Percentiles rank a stretch among this genome's conserved stretches.
These are phyloP conservation scores for Sciurus carolinensis DNA, from an alignment of 2,797 vertebrate genomes.

Conservation along the genomic window DNA sequence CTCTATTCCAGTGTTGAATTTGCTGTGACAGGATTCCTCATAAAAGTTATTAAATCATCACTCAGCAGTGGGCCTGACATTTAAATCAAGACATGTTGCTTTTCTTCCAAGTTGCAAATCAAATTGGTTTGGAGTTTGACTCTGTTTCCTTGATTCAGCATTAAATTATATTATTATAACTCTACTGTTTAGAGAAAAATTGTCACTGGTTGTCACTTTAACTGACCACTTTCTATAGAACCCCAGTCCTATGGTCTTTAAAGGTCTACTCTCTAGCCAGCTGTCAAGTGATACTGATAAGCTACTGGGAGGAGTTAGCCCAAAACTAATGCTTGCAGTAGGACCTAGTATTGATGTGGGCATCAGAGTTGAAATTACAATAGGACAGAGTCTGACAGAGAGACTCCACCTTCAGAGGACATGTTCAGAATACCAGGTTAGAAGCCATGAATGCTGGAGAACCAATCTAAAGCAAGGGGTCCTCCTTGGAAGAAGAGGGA, in stretches of 20 bases:
- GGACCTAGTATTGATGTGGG: not conserved
- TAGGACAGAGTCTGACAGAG: not conserved
- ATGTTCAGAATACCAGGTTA: constrained; percentile 27
- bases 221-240: not conserved
- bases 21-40: constrained; percentile 70
- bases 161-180: constrained; percentile 41
- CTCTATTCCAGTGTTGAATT: constrained; percentile 65
- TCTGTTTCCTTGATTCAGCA: constrained; percentile 72
- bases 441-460: not conserved
- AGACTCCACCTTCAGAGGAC: not conserved
- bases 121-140: constrained; percentile 73
- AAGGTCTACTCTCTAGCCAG: not conserved
- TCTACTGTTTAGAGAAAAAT: constrained; percentile 44
- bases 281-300: not conserved
- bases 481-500: not conserved
- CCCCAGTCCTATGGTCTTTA: not conserved
- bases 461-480: constrained; percentile 3
- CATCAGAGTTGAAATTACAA: not conserved
- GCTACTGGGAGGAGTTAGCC: not conserved
- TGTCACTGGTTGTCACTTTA: constrained; percentile 43
- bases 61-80: constrained; percentile 74
- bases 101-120: constrained; percentile 81
- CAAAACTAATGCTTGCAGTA: not conserved
- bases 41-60: constrained; percentile 85
- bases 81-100: constrained; percentile 79